Evolutionary conservation across 2,113 vertebrate genomes (phyloP), one percentile per base, ranked within the genome.

Genomic region (Psittacus erithacus): DNA sequence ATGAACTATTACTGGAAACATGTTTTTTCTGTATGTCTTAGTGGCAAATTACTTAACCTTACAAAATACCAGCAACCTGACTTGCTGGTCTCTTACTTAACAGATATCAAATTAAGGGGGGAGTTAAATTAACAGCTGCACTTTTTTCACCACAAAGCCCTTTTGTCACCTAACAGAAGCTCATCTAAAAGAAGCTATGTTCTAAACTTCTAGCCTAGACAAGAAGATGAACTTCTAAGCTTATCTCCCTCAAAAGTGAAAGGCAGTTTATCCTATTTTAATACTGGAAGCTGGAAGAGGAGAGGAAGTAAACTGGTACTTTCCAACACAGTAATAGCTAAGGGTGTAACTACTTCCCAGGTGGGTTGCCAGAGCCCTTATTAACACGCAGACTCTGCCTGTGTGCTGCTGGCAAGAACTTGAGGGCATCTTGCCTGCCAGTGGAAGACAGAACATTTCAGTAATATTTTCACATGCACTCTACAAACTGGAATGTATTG

Each of bases 51-150:
- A 79, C 53, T 85, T 79, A 47, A 75, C 57, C 47, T 73, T 69
- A 69, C 43, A 82, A 81, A n/a, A 3, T 43, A 76, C 6, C 52
- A 80, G 35, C 29, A 38, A 85, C 53, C 20, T 33, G 35, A 83
- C 24, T 71, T 35, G 57, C 39, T 81, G 44, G 9, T 80, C 25
- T 82, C 24, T 52, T 23, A 41, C 4, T 59, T 27, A 73, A 69
- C 0, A 0, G 64, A 35, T 39, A 74, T 74, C 9, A 44, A 50
- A 70, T 3, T 20, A 17, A 77, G 38, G 11, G 7, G 15, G 13
- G 28, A 92, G 13, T 57, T 70, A 73, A 84, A 82, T 5, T 12
- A 79, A 76, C 60, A 75, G 39, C 16, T 39, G 27, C 33, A 64
- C n/a, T 49, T 81, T 88, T 57, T 74, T 47, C 22, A 73, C 53